Base-by-base conservation (phyloP, 2,113 vertebrate species). In the Hipposideros armiger region DNA sequence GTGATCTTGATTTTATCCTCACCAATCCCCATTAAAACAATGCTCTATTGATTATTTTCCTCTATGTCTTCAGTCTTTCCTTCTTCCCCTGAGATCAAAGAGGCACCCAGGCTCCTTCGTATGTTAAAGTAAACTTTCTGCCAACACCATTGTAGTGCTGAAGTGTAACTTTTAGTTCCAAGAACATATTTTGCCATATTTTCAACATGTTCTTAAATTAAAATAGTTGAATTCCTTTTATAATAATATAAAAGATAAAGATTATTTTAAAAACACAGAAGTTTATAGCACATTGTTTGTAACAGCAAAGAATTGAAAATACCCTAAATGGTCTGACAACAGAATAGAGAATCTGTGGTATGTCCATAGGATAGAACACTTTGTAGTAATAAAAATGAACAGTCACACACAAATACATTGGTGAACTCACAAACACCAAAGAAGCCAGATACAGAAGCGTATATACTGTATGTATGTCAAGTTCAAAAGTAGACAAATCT, bases 211-310 rank as follows among this genome's bases (percentile, higher is more conserved):
- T 91, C 30, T 74, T 89, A 54, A 91, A 67, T 73, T 73, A 91
- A 87, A 88, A 84, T 30, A 58, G 64, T 67, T 73, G 1, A 22
- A 40, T 73, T 87, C 36, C 82, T 90, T 89, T 95, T 40, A 66
- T 28, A 67, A 28, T 72, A 60, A 80, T 28, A 78, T 26, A 58
- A 60, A 93, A 64, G 40, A 20, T 26, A 70, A 93, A 86, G 56
- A 62, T 45, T 76, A 73, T 70, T 93, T 77, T 26, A 2, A 66
- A 90, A 52, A 20, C 81, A 45, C 11, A 50, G 40, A 83, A 70
- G n/a, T 80, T 62, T 56, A 76, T 20, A 58, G 83, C 28, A 90
- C 87, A 50, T 36, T 85, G 26, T 64, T 69, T 40, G 15, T 42
- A 74, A 62, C 11, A 81, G 81, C 26, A 69, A 62, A 81, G 28